Percentiles rank a stretch among this genome's conserved stretches.
These are phyloP conservation scores for Congeria kusceri DNA, from an alignment of 2,888 invertebrate genomes.

Conservation along the genomic window DNA sequence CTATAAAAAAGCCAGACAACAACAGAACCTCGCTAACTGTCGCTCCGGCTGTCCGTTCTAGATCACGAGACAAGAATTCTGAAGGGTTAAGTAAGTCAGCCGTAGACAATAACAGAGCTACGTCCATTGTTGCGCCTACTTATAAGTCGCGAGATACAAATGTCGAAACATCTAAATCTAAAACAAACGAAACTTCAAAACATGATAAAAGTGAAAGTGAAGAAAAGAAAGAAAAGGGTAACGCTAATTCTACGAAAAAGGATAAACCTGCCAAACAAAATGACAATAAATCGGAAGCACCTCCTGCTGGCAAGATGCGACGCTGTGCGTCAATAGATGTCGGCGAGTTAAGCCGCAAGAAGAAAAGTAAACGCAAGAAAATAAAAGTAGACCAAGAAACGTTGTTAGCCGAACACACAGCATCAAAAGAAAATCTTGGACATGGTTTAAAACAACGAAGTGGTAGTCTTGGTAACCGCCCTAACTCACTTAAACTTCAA, in stretches of 20 bases:
- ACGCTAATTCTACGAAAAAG: background rate
- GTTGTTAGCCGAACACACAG: constrained; percentile 32
- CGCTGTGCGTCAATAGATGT: constrained; percentile 62
- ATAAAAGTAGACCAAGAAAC: constrained; percentile 51
- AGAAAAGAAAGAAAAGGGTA: background rate
- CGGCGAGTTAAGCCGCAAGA: constrained; percentile 57
- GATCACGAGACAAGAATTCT: constrained; percentile 3
- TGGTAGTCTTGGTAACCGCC: constrained; percentile 51
- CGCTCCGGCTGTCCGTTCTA: background rate
- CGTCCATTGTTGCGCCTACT: too few species aligned
- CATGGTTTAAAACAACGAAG: constrained; percentile 40
- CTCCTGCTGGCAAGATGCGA: constrained; percentile 44
- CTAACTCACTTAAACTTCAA: constrained; percentile 51
- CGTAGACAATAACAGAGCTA: background rate
- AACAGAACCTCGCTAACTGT: background rate
- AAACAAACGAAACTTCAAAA: background rate
- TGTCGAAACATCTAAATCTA: constrained; percentile 1
- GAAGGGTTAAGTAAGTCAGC: background rate
- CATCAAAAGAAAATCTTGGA: constrained; percentile 19
- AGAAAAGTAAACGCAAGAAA: constrained; percentile 47
- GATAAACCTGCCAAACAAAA: constrained; percentile 5
- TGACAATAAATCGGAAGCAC: constrained; percentile 3
- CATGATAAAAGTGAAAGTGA: constrained; percentile 16
- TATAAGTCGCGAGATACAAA: background rate
- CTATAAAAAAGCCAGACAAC: too few species aligned